These are phyloP conservation scores for Pachyramphus minor DNA, from an alignment of 2,113 vertebrate genomes.

Conservation along the genomic window DNA sequence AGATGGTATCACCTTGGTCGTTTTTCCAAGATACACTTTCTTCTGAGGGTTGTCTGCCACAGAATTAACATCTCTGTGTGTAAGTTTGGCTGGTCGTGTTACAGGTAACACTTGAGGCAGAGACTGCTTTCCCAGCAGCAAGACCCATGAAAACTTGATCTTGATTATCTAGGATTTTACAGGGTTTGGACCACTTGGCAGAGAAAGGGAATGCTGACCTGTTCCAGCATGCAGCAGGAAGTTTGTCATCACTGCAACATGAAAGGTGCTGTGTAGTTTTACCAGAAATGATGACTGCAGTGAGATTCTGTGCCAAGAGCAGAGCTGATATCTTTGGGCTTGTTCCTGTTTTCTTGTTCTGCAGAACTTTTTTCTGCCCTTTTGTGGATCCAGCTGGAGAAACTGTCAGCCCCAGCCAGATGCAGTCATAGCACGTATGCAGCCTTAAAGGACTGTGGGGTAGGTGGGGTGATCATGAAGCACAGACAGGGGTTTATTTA, in stretches of 20 bases:
- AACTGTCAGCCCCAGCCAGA: neutral
- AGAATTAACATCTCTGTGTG: neutral
- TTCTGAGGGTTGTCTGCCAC: neutral
- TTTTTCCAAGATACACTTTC: neutral
- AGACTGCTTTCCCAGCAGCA: neutral
- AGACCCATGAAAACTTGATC: neutral
- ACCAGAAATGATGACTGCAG: neutral
- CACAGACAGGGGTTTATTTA: conserved; percentile 10
- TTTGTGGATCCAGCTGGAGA: neutral
- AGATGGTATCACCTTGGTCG: neutral
- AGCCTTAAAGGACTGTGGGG: neutral
- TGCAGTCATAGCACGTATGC: neutral
- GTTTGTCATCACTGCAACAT: neutral
- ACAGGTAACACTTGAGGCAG: neutral
- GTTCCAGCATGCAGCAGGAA: neutral
- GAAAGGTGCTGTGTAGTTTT: neutral
- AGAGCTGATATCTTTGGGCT: neutral
- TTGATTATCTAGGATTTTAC: neutral
- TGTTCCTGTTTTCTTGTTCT: neutral
- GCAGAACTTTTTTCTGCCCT: neutral
- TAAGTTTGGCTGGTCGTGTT: neutral
- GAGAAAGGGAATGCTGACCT: neutral
- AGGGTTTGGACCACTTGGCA: neutral
- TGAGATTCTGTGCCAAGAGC: neutral
- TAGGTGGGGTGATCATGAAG: neutral